Evolutionary conservation across 2,888 invertebrate genomes (phyloP).

Genomic region (Cheilosia variabilis): DNA sequence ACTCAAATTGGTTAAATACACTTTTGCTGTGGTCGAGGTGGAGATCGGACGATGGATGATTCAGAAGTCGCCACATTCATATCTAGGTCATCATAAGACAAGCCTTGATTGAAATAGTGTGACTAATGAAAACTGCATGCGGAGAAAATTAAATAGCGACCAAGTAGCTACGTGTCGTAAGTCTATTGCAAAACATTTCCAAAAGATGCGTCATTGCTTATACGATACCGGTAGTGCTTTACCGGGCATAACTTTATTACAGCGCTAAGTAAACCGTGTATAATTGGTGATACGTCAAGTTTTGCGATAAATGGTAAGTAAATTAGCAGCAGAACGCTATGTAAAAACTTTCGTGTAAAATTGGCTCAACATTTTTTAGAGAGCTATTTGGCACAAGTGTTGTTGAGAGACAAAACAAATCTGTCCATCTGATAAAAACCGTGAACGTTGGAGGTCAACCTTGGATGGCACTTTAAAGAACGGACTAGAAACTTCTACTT

Average conservation of each 20-base stretch:
- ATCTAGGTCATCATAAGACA: slow-evolving; percentile 13
- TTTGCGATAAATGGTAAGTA: not conserved
- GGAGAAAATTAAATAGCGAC: slow-evolving; percentile 1
- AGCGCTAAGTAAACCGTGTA: not conserved
- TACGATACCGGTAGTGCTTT: not conserved
- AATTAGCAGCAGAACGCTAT: no score
- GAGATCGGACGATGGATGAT: not conserved
- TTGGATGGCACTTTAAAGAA: no score
- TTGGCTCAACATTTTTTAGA: no score
- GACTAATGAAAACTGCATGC: slow-evolving; percentile 12
- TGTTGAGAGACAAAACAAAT: no score
- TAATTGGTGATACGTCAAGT: not conserved
- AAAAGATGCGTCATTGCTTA: not conserved
- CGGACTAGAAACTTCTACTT: no score
- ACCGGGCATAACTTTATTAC: not conserved
- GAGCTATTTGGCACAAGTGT: no score
- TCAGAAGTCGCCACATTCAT: not conserved
- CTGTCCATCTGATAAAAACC: no score
- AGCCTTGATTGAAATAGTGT: not conserved
- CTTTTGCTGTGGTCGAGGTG: not conserved
- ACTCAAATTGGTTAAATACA: slow-evolving; percentile 7
- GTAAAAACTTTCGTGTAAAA: no score
- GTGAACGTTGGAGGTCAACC: no score
- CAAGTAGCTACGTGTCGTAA: slow-evolving; percentile 1
- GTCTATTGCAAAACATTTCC: not conserved